Conservation (phyloP, 2,113 vertebrate genomes). For the Sphyrna mokarran region DNA sequence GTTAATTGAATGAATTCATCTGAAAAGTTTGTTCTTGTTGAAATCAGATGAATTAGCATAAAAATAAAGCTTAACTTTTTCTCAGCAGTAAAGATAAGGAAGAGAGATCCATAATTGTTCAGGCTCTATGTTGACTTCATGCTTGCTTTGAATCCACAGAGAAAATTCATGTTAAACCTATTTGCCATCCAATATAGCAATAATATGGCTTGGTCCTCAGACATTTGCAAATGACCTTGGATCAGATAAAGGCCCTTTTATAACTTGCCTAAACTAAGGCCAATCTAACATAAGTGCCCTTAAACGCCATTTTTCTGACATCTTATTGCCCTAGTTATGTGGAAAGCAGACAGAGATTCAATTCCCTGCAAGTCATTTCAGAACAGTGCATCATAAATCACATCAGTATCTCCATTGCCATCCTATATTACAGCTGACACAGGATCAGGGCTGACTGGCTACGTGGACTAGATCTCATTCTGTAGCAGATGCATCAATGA, state of each 20-base stretch:
- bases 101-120: conserved; percentile 3
- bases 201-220: not conserved
- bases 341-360: not conserved
- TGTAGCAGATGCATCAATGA: not conserved
- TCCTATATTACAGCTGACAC: conserved; percentile 19
- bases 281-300: conserved; percentile 10
- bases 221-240: conserved; percentile 2
- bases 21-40: not conserved
- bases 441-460: conserved; percentile 20
- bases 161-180: conserved; percentile 4
- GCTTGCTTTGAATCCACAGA: not conserved
- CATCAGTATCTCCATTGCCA: not conserved
- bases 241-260: conserved; percentile 14
- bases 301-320: conserved; percentile 3
- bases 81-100: conserved; percentile 25
- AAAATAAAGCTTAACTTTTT: conserved; percentile 4
- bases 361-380: not conserved
- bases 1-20: not conserved
- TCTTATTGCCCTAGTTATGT: not conserved
- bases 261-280: not conserved
- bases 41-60: conserved; percentile 24
- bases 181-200: conserved; percentile 33
- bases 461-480: not conserved
- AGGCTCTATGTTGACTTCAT: not conserved
- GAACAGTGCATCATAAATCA: conserved; percentile 19